Base-by-base conservation (phyloP, 1,140 invertebrate genomes). In the Papilio xuthus region DNA sequence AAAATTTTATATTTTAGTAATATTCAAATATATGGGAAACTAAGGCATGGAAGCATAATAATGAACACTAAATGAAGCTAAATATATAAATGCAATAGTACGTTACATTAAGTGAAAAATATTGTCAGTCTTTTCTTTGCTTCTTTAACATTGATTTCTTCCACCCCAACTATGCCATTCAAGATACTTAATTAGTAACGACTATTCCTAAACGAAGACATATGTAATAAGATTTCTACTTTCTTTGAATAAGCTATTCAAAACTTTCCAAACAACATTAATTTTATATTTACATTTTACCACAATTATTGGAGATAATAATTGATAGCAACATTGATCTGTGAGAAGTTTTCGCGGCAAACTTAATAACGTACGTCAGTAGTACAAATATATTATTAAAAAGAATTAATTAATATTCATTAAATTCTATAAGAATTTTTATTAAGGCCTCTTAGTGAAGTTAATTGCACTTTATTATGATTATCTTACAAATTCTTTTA, bases 81-180 rank as follows among this genome's bases (percentile, higher is more conserved):
- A 72, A 80, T n/a, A 80, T 60, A 50, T 81, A 86, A 83, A 81
- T 82, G 83, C 79, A 82, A 81, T 74, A 81, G 73, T 78, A 77
- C 50, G 78, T 81, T 78, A 80, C 76, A 44, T 20, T 53, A 78
- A 80, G 77, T 77, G 83, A 86, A 84, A 84, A 80, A 74, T 75
- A 70, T 76, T 79, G 44, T 87, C 85, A 87, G 85, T 87, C 85
- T 87, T 86, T 84, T 85, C 78, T 80, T 85, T 87, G 71, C 76
- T 81, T 82, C 71, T 72, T 78, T 69, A 47, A 53, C 47, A 73
- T 63, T 78, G 73, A 76, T 63, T 23, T 23, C 50, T 28, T 28
- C 4, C 56, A 32, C 23, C 56, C 56, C 12, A 28, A 67, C 10
- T 67, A 32, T 26, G 0, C 10, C 4, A 18, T 67, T 15, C 23